phyloP scores from a whole-genome alignment of 2,113 vertebrate species.

The Ophiodon elongatus region DNA sequence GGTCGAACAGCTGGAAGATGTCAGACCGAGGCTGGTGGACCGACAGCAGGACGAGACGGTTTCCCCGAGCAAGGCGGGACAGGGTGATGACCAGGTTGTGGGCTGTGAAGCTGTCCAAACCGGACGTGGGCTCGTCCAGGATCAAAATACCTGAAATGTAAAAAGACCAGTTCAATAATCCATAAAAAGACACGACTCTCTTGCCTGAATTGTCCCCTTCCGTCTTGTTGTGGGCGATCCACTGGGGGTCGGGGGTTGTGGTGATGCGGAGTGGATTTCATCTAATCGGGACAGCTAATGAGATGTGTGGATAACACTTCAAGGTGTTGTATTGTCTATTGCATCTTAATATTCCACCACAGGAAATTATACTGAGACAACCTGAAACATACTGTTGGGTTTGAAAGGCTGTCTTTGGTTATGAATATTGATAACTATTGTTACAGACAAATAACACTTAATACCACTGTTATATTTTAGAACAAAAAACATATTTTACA shows the following conservation, averaged over 20 bases:
- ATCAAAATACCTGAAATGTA: constrained; percentile 91
- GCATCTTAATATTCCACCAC: no score
- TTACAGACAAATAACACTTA: background rate
- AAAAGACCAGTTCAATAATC: background rate
- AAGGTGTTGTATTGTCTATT: no score
- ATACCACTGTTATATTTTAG: background rate
- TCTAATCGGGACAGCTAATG: no score
- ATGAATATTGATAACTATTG: background rate
- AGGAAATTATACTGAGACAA: background rate
- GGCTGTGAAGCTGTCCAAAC: constrained; percentile 97
- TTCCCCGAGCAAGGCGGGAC: constrained; percentile 93
- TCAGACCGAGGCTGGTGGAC: constrained; percentile 96
- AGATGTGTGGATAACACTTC: no score
- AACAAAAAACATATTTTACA: no score
- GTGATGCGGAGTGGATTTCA: no score
- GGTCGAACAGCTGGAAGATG: constrained; percentile 95
- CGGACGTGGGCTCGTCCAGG: constrained; percentile 95
- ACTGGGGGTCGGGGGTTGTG: no score
- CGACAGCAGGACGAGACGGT: constrained; percentile 93
- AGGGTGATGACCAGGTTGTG: constrained; percentile 96
- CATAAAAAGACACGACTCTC: background rate
- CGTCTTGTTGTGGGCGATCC: no score
- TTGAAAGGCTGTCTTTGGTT: background rate
- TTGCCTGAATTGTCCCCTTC: no score
- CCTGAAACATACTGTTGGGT: background rate